These are phyloP conservation scores for Paedocypris sp. DNA, from an alignment of 2,113 vertebrate genomes.

Conservation along the genomic window DNA sequence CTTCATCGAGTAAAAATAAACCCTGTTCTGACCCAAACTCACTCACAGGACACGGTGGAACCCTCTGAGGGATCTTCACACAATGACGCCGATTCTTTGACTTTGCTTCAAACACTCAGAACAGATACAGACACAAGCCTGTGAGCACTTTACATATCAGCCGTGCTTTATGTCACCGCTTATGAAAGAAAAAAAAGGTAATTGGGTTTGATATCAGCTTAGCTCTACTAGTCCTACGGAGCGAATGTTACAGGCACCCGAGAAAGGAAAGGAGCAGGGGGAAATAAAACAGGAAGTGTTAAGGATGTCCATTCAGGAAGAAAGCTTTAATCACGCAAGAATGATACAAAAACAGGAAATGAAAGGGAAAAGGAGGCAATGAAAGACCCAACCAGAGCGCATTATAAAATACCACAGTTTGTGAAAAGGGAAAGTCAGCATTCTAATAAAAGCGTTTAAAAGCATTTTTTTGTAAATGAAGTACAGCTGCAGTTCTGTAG, in stretches of 20 bases:
- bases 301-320: background rate
- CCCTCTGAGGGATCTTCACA: background rate
- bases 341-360: constrained; percentile 16
- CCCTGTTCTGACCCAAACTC: too few species aligned
- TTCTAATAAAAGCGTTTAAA: constrained; percentile 29
- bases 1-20: too few species aligned
- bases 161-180: background rate
- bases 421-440: constrained; percentile 9
- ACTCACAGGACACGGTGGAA: background rate
- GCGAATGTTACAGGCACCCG: constrained; percentile 19
- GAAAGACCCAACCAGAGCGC: background rate
- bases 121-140: background rate
- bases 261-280: constrained; percentile 2
- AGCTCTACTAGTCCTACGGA: constrained; percentile 6
- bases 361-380: background rate
- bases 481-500: constrained; percentile 27
- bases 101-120: background rate
- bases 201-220: too few species aligned
- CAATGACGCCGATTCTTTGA: background rate
- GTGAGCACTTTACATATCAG: background rate
- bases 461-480: constrained; percentile 29
- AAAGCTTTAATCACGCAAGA: constrained; percentile 31
- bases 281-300: constrained; percentile 2
- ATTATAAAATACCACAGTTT: constrained; percentile 12
- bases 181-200: background rate